Percentiles rank a stretch among this genome's conserved stretches.
Conservation (phyloP, 2,888 invertebrate species). For the Cephus pygmeus region DNA sequence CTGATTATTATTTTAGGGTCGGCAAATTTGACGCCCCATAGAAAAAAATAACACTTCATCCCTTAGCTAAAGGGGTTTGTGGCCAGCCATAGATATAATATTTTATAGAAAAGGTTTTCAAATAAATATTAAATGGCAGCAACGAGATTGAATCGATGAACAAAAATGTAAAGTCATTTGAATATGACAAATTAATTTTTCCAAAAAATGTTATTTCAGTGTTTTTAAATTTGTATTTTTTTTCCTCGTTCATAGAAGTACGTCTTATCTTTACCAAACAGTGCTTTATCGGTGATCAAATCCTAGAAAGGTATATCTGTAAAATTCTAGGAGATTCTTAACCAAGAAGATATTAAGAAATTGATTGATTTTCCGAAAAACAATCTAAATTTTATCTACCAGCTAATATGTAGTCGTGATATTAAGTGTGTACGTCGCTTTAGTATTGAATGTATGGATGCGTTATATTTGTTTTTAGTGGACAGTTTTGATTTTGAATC, state of each 20-base stretch:
- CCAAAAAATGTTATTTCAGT: neutral
- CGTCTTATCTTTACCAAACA: neutral
- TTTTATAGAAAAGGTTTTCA: neutral
- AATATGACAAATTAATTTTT: neutral
- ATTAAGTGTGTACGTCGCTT: neutral
- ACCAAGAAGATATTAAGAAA: neutral
- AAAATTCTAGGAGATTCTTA: neutral
- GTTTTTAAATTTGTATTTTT: neutral
- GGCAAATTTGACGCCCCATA: conserved; percentile 41
- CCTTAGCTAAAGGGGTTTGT: neutral
- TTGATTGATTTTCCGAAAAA: neutral
- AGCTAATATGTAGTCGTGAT: neutral
- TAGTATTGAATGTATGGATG: neutral
- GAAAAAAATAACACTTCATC: neutral
- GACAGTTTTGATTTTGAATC: neutral
- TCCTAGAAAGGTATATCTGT: neutral
- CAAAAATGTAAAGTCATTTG: neutral
- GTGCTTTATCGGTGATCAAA: neutral
- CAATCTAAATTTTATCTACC: too few relatives aligned
- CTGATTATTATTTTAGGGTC: conserved; percentile 31
- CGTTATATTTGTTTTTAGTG: neutral
- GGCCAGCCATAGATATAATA: neutral
- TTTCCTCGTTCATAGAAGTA: neutral
- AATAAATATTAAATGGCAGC: neutral
- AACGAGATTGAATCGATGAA: neutral